A percentile compares a stretch with the other conserved stretches of the same genome.
phyloP scores from a whole-genome alignment of 1,140 invertebrate species.

The Radopholus similis region DNA sequence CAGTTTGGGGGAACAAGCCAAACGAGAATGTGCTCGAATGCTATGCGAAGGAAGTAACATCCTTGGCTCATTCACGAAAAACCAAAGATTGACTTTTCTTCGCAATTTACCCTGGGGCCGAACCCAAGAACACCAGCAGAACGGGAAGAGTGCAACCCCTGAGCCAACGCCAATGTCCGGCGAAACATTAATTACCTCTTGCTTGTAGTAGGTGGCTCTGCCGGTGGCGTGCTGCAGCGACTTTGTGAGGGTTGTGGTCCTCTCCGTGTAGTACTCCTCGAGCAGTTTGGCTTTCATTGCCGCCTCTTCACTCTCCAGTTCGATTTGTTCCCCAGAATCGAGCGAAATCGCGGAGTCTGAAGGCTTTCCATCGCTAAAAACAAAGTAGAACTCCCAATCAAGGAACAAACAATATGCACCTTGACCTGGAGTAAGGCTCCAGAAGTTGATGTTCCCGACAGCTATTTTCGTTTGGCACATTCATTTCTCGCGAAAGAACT shows the following conservation, averaged over 20 bases:
- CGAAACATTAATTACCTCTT: conserved; percentile 27
- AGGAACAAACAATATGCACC: conserved; percentile 12
- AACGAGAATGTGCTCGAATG: conserved; percentile 3
- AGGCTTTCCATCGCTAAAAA: conserved; percentile 8
- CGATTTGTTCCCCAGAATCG: background rate
- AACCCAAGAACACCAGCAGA: too few species aligned
- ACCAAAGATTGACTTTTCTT: too few species aligned
- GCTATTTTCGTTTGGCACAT: too few species aligned
- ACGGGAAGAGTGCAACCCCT: too few species aligned
- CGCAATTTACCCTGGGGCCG: too few species aligned
- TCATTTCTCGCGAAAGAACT: too few species aligned
- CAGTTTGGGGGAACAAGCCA: background rate
- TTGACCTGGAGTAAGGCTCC: background rate
- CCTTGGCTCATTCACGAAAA: background rate
- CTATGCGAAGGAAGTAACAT: background rate
- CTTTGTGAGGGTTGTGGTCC: conserved; percentile 24
- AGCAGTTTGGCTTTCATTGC: background rate
- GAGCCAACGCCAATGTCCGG: too few species aligned
- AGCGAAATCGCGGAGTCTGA: conserved; percentile 2
- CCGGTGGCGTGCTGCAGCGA: conserved; percentile 37
- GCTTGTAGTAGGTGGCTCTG: conserved; percentile 39
- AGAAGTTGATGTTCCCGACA: too few species aligned
- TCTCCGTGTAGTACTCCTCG: conserved; percentile 38
- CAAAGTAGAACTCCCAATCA: background rate
- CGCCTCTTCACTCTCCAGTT: conserved; percentile 1